Evolutionary conservation across 2,113 vertebrate species (phyloP).

Genomic region (Diadophis punctatus): DNA sequence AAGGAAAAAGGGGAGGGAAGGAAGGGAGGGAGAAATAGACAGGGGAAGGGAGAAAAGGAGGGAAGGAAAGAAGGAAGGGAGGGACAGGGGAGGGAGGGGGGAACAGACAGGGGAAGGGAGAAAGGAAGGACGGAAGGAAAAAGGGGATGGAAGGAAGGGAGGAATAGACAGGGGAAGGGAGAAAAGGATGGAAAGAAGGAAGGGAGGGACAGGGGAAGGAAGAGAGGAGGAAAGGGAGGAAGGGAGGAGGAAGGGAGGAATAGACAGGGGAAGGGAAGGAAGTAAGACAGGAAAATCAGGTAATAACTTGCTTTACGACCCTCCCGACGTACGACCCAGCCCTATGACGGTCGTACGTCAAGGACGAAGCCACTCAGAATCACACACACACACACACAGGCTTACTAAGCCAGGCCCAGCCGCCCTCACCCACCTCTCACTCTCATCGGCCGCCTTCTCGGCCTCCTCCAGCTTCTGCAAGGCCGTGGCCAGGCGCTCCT

Average conservation of each 20-base stretch:
- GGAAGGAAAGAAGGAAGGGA: no score
- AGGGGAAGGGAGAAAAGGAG: rapidly evolving
- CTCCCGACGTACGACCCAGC: not conserved
- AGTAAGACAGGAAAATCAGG: not conserved
- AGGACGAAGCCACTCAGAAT: not conserved
- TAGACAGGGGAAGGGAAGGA: no score
- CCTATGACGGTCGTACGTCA: not conserved
- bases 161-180: no score
- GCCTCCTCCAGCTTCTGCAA: constrained; percentile 88
- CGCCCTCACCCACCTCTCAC: constrained; percentile 76
- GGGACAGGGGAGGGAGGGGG: rapidly evolving
- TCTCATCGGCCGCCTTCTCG: constrained; percentile 89
- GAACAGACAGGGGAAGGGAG: rapidly evolving
- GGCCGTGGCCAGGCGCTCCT: constrained; percentile 82
- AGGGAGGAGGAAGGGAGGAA: no score
- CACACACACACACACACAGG: no score
- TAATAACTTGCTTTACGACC: not conserved
- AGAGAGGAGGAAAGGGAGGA: rapidly evolving
- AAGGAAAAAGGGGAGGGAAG: rapidly evolving
- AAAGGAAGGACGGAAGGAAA: rapidly evolving
- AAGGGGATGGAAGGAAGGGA: rapidly evolving
- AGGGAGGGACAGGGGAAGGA: rapidly evolving
- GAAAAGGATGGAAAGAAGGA: no score
- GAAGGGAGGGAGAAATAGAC: rapidly evolving
- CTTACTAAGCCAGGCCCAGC: no score